phyloP scores from a whole-genome alignment of 1,140 invertebrate genomes.

The Phthorimaea operculella region DNA sequence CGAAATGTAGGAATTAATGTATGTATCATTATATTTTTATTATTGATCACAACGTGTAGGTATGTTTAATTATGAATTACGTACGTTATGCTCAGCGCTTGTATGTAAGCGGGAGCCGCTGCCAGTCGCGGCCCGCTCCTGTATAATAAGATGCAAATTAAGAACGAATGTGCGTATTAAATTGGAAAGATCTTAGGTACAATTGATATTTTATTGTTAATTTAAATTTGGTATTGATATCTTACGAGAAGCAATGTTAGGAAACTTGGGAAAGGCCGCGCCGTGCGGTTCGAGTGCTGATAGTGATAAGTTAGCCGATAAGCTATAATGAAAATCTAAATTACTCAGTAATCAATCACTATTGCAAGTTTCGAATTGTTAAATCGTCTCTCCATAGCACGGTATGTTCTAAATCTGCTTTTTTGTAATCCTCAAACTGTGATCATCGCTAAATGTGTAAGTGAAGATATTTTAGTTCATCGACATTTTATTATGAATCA shows the following conservation, averaged over 20 bases:
- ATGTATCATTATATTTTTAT: constrained; percentile 69
- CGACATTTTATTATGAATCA: constrained; percentile 41
- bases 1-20: constrained; percentile 64
- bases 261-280: constrained; percentile 36
- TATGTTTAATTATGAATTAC: constrained; percentile 58
- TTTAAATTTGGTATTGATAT: constrained; percentile 66
- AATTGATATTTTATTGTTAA: constrained; percentile 68
- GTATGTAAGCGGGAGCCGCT: constrained; percentile 21
- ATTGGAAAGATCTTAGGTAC: constrained; percentile 64
- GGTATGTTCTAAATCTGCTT: constrained; percentile 64
- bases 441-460: constrained; percentile 65
- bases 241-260: constrained; percentile 62
- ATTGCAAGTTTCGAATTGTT: constrained; percentile 61
- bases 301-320: constrained; percentile 62
- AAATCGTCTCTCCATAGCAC: constrained; percentile 64
- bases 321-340: constrained; percentile 63
- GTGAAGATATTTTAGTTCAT: constrained; percentile 56
- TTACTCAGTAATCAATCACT: constrained; percentile 66
- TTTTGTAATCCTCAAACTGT: constrained; percentile 67
- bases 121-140: constrained; percentile 29
- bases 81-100: constrained; percentile 38
- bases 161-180: constrained; percentile 60
- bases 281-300: constrained; percentile 48
- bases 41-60: constrained; percentile 65
- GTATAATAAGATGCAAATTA: constrained; percentile 54